phyloP scores from a whole-genome alignment of 2,113 vertebrate genomes.

The human (Homo sapiens) region DNA sequence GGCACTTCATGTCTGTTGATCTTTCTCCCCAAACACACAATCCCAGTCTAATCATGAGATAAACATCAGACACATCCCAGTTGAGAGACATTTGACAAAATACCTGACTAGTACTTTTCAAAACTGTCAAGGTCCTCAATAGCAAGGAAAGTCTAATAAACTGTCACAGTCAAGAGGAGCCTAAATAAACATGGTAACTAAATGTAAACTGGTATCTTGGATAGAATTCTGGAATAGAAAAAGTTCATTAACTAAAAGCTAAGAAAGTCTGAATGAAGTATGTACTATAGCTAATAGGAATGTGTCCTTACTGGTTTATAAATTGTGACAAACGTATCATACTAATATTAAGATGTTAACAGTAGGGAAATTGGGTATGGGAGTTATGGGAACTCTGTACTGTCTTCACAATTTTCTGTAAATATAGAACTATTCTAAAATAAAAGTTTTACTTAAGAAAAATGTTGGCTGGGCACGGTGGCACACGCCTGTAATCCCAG shows the following conservation, averaged over 20 bases:
- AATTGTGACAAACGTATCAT: neutral
- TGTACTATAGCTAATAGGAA: neutral
- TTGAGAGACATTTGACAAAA: neutral
- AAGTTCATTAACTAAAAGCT: neutral
- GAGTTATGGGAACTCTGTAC: neutral
- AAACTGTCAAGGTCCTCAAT: neutral
- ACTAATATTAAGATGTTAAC: neutral
- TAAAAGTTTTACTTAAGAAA: neutral
- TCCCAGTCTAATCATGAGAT: neutral
- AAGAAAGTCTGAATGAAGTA: neutral
- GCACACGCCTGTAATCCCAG: too few relatives aligned
- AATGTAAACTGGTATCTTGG: neutral
- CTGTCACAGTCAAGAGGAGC: neutral
- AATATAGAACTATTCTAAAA: slow-evolving; percentile 2
- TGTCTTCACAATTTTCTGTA: neutral
- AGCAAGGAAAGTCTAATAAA: neutral
- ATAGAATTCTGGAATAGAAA: neutral
- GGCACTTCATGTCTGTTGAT: neutral
- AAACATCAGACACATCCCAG: neutral
- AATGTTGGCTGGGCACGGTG: neutral
- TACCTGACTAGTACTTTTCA: neutral
- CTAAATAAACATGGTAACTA: neutral
- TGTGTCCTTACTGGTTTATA: neutral
- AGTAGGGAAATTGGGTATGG: neutral
- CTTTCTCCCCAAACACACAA: neutral